A percentile compares a stretch with the other conserved stretches of the same genome.
These are phyloP conservation scores for Lytechinus pictus DNA, from an alignment of 35 echinoderm and acorn worm genomes.

Conservation along the genomic window DNA sequence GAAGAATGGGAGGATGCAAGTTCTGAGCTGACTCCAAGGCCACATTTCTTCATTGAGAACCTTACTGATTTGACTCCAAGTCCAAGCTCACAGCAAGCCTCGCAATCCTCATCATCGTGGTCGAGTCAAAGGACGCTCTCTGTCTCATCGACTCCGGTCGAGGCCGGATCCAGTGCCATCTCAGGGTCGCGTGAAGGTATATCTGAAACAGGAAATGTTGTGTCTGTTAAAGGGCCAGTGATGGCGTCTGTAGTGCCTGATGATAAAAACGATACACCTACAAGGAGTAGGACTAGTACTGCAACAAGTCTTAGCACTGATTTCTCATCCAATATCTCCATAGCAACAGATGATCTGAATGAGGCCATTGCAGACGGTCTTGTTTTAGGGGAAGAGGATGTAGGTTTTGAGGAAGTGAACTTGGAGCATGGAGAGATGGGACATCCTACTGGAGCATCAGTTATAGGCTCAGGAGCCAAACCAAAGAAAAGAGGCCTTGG, in stretches of 20 bases:
- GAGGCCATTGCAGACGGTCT: constrained; percentile 48
- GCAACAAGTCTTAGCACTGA: constrained; percentile 72
- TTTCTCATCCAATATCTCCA: constrained; percentile 61
- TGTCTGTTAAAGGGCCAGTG: not conserved
- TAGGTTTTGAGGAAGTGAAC: constrained; percentile 68
- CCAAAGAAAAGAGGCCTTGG: constrained; percentile 73
- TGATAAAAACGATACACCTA: not conserved
- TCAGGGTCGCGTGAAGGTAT: constrained; percentile 16
- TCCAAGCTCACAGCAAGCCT: constrained; percentile 26
- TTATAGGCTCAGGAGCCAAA: constrained; percentile 47
- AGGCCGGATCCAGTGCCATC: constrained; percentile 1
- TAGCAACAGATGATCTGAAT: constrained; percentile 58
- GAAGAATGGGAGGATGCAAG: constrained; percentile 51
- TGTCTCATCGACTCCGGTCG: not conserved
- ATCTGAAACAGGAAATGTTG: not conserved
- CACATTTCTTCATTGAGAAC: constrained; percentile 44
- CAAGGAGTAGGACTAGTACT: constrained; percentile 76
- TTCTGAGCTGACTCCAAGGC: constrained; percentile 31
- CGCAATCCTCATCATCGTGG: constrained; percentile 35
- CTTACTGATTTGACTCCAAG: constrained; percentile 50
- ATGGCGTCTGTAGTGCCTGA: not conserved
- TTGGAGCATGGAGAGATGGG: constrained; percentile 22
- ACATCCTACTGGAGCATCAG: constrained; percentile 8
- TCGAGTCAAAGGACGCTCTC: constrained; percentile 12
- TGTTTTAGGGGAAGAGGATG: constrained; percentile 35